Conservation (phyloP, 2,797 vertebrate genomes). For the Notoglanidium macrostoma region DNA sequence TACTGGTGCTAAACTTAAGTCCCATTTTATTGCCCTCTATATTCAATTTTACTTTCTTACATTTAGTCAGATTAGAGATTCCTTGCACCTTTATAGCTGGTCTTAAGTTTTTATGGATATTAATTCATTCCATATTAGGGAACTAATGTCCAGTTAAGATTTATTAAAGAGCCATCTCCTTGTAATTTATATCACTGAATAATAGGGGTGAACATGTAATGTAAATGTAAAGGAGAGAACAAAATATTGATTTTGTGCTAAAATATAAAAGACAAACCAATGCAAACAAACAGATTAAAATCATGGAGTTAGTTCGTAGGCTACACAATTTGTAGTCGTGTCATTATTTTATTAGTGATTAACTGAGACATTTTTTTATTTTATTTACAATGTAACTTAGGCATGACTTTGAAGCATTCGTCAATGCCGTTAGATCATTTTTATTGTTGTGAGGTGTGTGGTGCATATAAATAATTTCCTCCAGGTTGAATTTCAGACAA, state of each 20-base stretch:
- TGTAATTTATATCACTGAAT: not conserved
- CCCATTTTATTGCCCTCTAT: constrained; percentile 36
- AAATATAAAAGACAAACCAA: not conserved
- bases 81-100: constrained; percentile 59
- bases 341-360: not conserved
- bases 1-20: constrained; percentile 39
- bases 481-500: not conserved
- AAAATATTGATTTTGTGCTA: not conserved
- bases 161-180: constrained; percentile 52
- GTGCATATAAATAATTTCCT: not conserved
- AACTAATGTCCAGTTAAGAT: constrained; percentile 51
- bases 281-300: not conserved
- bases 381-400: not conserved
- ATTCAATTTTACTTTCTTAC: constrained; percentile 35
- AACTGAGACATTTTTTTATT: not conserved
- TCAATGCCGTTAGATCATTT: not conserved
- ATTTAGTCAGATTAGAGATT: constrained; percentile 59
- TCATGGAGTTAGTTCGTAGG: not conserved
- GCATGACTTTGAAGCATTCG: not conserved
- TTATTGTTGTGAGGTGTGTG: not conserved
- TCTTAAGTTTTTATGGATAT: constrained; percentile 63
- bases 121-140: constrained; percentile 61
- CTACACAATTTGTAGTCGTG: not conserved
- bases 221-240: not conserved
- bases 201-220: not conserved